These are phyloP conservation scores for Drosophila quinaria DNA, from an alignment of 2,888 invertebrate genomes.

Conservation along the genomic window DNA sequence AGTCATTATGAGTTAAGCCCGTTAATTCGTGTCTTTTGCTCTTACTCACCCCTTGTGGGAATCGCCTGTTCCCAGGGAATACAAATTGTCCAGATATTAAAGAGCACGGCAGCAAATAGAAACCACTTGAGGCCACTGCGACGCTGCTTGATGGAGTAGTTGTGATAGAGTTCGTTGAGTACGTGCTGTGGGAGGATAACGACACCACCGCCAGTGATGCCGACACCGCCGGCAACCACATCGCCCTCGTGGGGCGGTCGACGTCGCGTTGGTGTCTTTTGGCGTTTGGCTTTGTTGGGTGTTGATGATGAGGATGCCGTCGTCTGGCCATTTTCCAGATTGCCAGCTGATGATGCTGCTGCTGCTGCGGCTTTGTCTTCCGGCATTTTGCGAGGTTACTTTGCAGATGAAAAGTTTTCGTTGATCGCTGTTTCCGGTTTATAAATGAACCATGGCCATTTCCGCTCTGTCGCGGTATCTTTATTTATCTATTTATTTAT, in stretches of 20 bases:
- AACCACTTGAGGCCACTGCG: constrained; percentile 90
- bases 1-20: neutral
- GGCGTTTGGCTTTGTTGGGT: constrained; percentile 57
- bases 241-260: constrained; percentile 60
- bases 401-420: constrained; percentile 20
- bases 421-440: constrained; percentile 58
- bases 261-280: constrained; percentile 58
- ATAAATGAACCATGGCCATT: constrained; percentile 62
- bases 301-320: constrained; percentile 51
- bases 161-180: constrained; percentile 90
- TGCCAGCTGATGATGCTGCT: constrained; percentile 17
- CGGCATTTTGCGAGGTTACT: constrained; percentile 59
- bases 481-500: constrained; percentile 57
- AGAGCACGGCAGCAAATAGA: constrained; percentile 89
- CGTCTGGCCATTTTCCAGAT: constrained; percentile 70
- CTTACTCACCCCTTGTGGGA: constrained; percentile 80
- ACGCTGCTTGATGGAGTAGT: constrained; percentile 90
- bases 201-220: constrained; percentile 73
- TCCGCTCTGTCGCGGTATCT: constrained; percentile 41
- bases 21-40: neutral
- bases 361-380: constrained; percentile 55
- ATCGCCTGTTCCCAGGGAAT: constrained; percentile 87
- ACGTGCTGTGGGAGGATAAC: constrained; percentile 87
- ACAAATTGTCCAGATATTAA: constrained; percentile 88
- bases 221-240: constrained; percentile 62